Percentiles rank a stretch among this genome's conserved stretches.
These are phyloP conservation scores for Henricia sp. DNA, from an alignment of 53 echinoderm and acorn worm genomes.

Conservation along the genomic window DNA sequence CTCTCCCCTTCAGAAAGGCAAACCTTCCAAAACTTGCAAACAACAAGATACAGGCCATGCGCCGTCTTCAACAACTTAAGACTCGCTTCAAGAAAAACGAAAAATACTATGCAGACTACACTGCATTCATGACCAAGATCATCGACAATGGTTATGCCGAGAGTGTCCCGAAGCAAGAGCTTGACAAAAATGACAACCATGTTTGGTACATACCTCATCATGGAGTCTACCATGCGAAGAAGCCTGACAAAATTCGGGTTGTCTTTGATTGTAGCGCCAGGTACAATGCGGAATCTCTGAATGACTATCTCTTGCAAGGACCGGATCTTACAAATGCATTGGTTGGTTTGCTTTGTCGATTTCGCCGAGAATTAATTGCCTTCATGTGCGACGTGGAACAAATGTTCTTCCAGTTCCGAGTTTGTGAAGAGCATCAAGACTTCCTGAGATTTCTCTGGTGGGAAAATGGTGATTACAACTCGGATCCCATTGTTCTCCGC, in stretches of 20 bases:
- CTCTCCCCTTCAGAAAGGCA: conserved; percentile 26
- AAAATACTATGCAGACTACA: neutral
- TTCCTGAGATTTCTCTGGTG: conserved; percentile 82
- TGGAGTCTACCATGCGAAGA: conserved; percentile 62
- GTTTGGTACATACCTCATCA: conserved; percentile 74
- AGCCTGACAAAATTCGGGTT: conserved; percentile 28
- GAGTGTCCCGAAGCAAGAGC: neutral
- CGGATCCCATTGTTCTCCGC: conserved; percentile 4
- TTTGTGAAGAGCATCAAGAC: conserved; percentile 51
- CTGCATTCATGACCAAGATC: neutral
- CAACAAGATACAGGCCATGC: conserved; percentile 21
- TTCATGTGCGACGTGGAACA: conserved; percentile 54
- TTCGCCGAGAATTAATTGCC: conserved; percentile 46
- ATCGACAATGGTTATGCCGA: conserved; percentile 53
- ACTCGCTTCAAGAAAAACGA: conserved; percentile 14
- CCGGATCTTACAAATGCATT: conserved; percentile 70
- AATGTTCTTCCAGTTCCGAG: conserved; percentile 64
- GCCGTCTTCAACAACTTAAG: conserved; percentile 36
- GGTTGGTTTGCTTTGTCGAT: conserved; percentile 50
- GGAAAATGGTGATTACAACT: conserved; percentile 45
- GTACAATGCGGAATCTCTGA: conserved; percentile 49
- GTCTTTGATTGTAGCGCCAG: conserved; percentile 65
- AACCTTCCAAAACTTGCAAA: conserved; percentile 19
- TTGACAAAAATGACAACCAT: neutral
- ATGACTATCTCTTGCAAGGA: conserved; percentile 65